Percentiles rank a stretch among this genome's conserved stretches.
phyloP scores from a whole-genome alignment of 2,113 vertebrate genomes.

The Ivindomyrus marchei region DNA sequence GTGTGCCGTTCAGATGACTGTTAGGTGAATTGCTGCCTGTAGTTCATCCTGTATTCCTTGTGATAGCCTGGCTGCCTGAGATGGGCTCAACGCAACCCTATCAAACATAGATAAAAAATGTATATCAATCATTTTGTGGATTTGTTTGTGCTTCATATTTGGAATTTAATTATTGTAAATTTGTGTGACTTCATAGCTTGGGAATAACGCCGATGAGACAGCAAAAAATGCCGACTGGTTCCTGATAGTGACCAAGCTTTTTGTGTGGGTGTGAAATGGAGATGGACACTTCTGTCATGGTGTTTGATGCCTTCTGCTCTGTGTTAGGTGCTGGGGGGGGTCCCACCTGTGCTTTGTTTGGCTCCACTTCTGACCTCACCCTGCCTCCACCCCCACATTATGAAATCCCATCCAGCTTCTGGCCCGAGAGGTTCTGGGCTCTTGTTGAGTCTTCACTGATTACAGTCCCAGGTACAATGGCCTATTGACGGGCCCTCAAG shows the following conservation, averaged over 20 bases:
- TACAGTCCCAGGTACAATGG: conserved; percentile 98
- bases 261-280: conserved; percentile 92
- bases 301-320: background rate
- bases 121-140: background rate
- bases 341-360: background rate
- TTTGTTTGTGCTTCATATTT: background rate
- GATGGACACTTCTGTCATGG: conserved; percentile 44
- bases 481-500: conserved; percentile 89
- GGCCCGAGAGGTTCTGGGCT: conserved; percentile 71
- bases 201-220: background rate
- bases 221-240: background rate
- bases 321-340: background rate
- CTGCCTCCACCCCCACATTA: conserved; percentile 77
- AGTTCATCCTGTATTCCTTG: background rate
- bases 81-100: background rate
- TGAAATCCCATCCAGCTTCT: conserved; percentile 84
- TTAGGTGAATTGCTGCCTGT: background rate
- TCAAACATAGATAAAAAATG: too few species aligned
- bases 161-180: background rate
- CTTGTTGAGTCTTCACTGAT: conserved; percentile 97
- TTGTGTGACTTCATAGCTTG: background rate
- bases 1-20: background rate
- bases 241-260: background rate
- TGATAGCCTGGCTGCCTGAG: conserved; percentile 57
- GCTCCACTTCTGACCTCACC: conserved; percentile 42